Percentiles rank a stretch among this genome's conserved stretches.
Evolutionary conservation across 2,797 vertebrate genomes (phyloP).

Genomic region (Macropus fuliginosus): DNA sequence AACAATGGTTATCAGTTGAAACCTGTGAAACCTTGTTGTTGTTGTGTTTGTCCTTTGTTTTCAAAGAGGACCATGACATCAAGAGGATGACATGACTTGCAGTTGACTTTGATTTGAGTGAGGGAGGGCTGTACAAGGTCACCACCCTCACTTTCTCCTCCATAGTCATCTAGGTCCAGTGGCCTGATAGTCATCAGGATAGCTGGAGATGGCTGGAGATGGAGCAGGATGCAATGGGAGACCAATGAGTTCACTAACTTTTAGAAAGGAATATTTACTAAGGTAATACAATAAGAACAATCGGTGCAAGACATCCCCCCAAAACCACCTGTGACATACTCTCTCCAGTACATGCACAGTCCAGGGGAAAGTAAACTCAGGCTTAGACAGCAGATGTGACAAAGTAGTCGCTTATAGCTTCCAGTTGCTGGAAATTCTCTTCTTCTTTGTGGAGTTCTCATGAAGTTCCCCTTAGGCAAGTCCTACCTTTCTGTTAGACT

Average conservation of each 20-base stretch:
- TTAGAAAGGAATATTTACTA: not conserved
- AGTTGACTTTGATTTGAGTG: no score
- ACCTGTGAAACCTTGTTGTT: no score
- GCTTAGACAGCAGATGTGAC: not conserved
- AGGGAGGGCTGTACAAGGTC: no score
- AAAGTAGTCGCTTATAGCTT: not conserved
- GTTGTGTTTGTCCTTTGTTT: no score
- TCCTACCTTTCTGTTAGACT: not conserved
- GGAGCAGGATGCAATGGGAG: no score
- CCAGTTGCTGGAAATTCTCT: not conserved
- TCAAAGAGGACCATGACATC: no score
- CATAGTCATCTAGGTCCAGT: no score
- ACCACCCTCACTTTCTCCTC: no score
- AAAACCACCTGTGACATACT: not conserved
- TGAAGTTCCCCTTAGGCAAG: not conserved
- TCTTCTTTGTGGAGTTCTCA: not conserved
- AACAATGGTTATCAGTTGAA: not conserved
- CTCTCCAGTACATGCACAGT: not conserved
- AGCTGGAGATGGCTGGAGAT: no score
- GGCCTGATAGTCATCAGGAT: no score
- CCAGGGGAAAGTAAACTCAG: not conserved
- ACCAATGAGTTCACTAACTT: not conserved
- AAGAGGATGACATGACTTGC: no score
- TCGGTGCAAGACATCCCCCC: not conserved
- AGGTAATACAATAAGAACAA: not conserved